Base-by-base conservation (phyloP, 2,888 invertebrate genomes). In the Drosophila testacea region DNA sequence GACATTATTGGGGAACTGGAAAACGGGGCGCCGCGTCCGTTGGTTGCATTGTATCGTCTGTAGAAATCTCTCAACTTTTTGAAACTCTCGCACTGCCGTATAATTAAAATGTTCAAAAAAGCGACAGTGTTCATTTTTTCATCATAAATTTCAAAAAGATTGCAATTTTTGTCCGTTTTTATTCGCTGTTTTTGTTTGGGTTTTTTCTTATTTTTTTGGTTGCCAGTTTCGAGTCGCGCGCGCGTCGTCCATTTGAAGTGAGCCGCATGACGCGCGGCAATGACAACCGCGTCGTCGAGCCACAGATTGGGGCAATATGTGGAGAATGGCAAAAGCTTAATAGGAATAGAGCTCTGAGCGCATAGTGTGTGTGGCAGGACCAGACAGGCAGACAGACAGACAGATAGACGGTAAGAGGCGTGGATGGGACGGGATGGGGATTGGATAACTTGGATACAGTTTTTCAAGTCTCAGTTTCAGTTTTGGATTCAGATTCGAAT, bases 21-120 rank as follows among this genome's bases (percentile, higher is more conserved):
- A 59, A 73, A n/a, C 70, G 59, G 55, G 51, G 59, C 76, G 73
- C 64, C 11, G 36, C 22, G 22, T 22, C 3, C 22, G 22, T 22
- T 22, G 22, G 22, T 34, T 50, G 22, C 50, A 50, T 22, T 50
- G 50, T 50, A 50, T 50, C 50, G 55, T 60, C 69, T 42, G 75
- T 36, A 56, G 55, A 69, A 73, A 73, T 73, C 76, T 65, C 56
- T 44, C 52, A 48, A 22, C 51, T 27, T 27, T 42, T 7, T 32
- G n/a, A 16, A 22, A 41, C 41, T 46, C 41, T 42, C 44, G 38
- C 59, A 30, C 48, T 47, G 48, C 65, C 50, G 65, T 85, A 89
- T 89, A 88, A 85, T 85, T 85, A 88, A 85, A 85, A 85, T 85
- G 89, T 85, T 85, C 66, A 80, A 89, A 85, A 85, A 85, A 88